A percentile compares a stretch with the other conserved stretches of the same genome.
phyloP scores from a whole-genome alignment of 2,888 invertebrate genomes.

The Nasonia oneida region DNA sequence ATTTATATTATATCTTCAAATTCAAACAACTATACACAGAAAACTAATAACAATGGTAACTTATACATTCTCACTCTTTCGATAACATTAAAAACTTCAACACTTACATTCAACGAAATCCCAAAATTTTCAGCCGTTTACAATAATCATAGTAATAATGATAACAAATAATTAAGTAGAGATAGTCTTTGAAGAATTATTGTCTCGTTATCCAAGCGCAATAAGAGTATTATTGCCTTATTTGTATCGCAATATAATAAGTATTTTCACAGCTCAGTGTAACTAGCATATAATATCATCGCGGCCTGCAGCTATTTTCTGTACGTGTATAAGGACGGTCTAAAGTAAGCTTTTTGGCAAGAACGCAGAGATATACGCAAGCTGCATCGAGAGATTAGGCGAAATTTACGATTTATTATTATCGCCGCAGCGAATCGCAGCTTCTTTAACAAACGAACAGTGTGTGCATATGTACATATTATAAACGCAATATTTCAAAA shows the following conservation, averaged over 20 bases:
- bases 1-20: not conserved
- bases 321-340: slow-evolving; percentile 43
- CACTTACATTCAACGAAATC: slow-evolving; percentile 1
- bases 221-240: slow-evolving; percentile 49
- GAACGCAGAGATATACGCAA: not conserved
- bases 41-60: not conserved
- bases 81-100: not conserved
- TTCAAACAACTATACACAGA: not conserved
- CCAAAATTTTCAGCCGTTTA: slow-evolving; percentile 4
- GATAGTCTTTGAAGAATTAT: slow-evolving; percentile 54
- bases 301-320: slow-evolving; percentile 13
- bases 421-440: not conserved
- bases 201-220: slow-evolving; percentile 54
- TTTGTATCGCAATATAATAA: not conserved
- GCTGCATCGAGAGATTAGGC: not conserved
- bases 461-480: not conserved
- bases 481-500: slow-evolving; percentile 19
- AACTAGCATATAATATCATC: slow-evolving; percentile 14
- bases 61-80: not conserved
- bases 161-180: not conserved
- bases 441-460: not conserved
- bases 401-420: not conserved
- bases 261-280: slow-evolving; percentile 45
- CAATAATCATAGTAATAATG: not conserved
- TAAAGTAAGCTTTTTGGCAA: slow-evolving; percentile 40